A percentile compares a stretch with the other conserved stretches of the same genome.
These are phyloP conservation scores for Mimachlamys varia DNA, from an alignment of 2,888 invertebrate genomes.

Conservation along the genomic window DNA sequence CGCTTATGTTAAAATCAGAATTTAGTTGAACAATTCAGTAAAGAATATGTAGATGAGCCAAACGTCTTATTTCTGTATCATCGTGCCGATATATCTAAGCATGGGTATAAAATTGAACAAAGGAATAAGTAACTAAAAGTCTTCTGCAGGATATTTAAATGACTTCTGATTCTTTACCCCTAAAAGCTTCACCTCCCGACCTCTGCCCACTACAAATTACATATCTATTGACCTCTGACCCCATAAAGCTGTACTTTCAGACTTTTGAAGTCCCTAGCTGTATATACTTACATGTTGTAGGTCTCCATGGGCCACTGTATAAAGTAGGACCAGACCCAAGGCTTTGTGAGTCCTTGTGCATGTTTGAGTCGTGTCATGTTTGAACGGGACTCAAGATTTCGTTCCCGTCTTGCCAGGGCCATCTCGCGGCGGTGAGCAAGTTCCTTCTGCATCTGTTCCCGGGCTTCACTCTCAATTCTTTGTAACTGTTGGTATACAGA, in stretches of 20 bases:
- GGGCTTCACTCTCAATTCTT: conserved; percentile 69
- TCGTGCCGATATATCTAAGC: too few relatives aligned
- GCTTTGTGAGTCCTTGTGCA: conserved; percentile 73
- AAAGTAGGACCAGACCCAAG: conserved; percentile 78
- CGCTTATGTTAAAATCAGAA: too few relatives aligned
- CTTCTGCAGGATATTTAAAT: too few relatives aligned
- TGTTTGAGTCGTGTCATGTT: conserved; percentile 71
- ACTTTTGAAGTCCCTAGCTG: not conserved
- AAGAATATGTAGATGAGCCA: too few relatives aligned
- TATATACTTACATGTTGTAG: conserved; percentile 70
- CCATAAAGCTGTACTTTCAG: not conserved
- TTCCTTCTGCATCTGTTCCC: conserved; percentile 68
- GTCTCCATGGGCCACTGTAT: conserved; percentile 76
- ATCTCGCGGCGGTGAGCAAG: conserved; percentile 64
- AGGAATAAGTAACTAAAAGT: too few relatives aligned
- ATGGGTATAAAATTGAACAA: too few relatives aligned
- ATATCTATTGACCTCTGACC: not conserved
- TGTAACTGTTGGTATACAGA: conserved; percentile 61
- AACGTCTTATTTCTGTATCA: too few relatives aligned
- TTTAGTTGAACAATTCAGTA: too few relatives aligned
- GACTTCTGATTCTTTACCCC: too few relatives aligned
- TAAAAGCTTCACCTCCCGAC: too few relatives aligned
- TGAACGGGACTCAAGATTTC: conserved; percentile 69
- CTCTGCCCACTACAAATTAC: not conserved
- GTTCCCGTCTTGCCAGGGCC: conserved; percentile 68